Base-by-base conservation (phyloP, 2,113 vertebrate species). In the Thinocorus orbignyianus region DNA sequence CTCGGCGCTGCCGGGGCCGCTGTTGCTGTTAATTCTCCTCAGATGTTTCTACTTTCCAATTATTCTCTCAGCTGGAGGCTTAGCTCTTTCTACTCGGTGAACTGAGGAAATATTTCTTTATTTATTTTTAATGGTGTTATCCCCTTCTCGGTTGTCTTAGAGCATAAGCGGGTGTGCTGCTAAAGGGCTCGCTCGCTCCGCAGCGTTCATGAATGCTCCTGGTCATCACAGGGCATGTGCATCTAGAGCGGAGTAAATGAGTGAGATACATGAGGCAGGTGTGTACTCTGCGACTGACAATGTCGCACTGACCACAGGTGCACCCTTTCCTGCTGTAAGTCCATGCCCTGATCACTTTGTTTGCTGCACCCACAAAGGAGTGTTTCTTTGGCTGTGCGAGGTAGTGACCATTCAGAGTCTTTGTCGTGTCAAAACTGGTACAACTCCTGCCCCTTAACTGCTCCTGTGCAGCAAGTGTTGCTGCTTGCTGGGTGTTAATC, bases 41-140 rank as follows among this genome's bases (percentile, higher is more conserved):
- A 62, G 85, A 18, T 93, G 87, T 74, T 78, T 74, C 51, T 74
- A 87, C 90, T 96, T 92, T 33, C 25, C 49, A 91, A 26, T 95
- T 95, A 92, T 87, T 62, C 60, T 85, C 82, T 23, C 80, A 44
- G 88, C 83, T 72, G 90, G 86, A 73, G 64, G 60, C 71, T 65
- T 41, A 10, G 66, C 77, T 35, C 8, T 64, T 73, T 55, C 76
- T 17, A 8, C 31, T 68, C 41, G 55, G 54, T 35, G 74, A 69
- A 28, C 66, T 24, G 86, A 64, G 42, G 39, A 33, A 73, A 61
- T 39, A 8, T 73, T 77, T 70, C 20, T 48, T 61, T 62, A 4
- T 70, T 33, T 79, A 6, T 46, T 73, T 70, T 16, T 19, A 44
- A 51, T n/a, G 2, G 7, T 68, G 49, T 55, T 70, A 4, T n/a